These are phyloP conservation scores for Pollenia amentaria DNA, from an alignment of 2,888 invertebrate species.

Conservation along the genomic window DNA sequence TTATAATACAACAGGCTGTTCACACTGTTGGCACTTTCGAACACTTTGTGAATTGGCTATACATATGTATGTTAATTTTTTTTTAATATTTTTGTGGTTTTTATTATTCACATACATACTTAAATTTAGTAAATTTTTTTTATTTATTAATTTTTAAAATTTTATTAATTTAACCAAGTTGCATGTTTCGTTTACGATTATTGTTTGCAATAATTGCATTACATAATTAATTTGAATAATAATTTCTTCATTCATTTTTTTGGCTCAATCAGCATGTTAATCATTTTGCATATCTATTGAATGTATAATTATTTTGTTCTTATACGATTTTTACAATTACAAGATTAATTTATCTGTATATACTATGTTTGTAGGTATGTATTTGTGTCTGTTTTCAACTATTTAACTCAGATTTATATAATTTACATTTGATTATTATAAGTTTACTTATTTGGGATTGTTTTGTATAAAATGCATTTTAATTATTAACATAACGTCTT, in stretches of 20 bases:
- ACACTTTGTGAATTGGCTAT: no score
- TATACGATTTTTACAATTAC: conserved; percentile 53
- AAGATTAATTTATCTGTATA: conserved; percentile 18
- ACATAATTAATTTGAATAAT: conserved; percentile 5
- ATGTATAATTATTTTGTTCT: background rate
- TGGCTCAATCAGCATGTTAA: conserved; percentile 29
- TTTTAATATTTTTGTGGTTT: background rate
- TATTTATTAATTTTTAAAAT: conserved; percentile 16
- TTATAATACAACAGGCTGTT: no score
- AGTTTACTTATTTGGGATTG: no score
- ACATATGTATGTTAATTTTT: background rate
- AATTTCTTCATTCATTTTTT: background rate
- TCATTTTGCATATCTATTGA: conserved; percentile 55
- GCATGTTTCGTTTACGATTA: conserved; percentile 7
- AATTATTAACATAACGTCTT: no score
- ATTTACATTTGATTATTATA: conserved; percentile 40
- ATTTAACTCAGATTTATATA: conserved; percentile 48
- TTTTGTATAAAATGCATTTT: no score
- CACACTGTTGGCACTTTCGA: no score
- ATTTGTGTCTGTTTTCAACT: background rate
- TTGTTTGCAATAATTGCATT: conserved; percentile 35
- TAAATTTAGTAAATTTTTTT: no score
- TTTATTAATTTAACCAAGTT: conserved; percentile 28
- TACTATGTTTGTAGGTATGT: conserved; percentile 9
- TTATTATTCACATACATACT: no score